Evolutionary conservation across 2,797 vertebrate genomes (phyloP), one percentile per base, ranked within the genome.

Genomic region (Macrochelys suwanniensis): DNA sequence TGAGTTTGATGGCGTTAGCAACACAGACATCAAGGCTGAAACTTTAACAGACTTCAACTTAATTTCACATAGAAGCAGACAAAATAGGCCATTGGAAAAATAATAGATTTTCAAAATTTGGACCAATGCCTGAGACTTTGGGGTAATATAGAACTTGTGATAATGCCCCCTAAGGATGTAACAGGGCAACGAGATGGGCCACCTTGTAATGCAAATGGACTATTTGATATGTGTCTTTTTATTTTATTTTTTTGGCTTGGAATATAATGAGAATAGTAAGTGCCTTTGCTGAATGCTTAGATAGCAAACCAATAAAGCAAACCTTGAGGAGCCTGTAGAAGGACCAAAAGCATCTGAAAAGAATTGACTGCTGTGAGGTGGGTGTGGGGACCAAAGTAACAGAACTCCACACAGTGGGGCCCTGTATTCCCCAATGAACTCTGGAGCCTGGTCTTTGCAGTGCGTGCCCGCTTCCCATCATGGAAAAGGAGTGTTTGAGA

Each of bases 211-310:
- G 19, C 61, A 79, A 47, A 33, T 57, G 9, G 5, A 1, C 7
- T 78, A 1, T 88, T 82, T 84, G 57, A 65, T 49, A 82, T 12
- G 7, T 23, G 13, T 31, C 0, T 42, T 59, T 65, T 53, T 5
- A 80, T 53, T 89, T 79, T 26, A 11, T 21, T 37, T 11, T 77
- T 82, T 77, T 81, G 42, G 2, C 71, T 65, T 26, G 23, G 9
- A 87, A 47, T 83, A 42, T 83, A 42, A 47, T 78, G 49, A 78
- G 45, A 78, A 78, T 88, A 65, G 65, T 79, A 21, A 77, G 80
- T 81, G 31, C 6, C 8, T 4, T 21, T 88, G 76, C 9, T 57
- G 23, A 19, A 76, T 26, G 5, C 47, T 56, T 47, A 77, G 50
- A 77, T 86, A 93, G 42, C 13, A 85, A 56, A 82, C 81, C 50